A percentile compares a stretch with the other conserved stretches of the same genome.
Evolutionary conservation across 2,797 vertebrate species (phyloP).

Genomic region (Pipistrellus nathusii): DNA sequence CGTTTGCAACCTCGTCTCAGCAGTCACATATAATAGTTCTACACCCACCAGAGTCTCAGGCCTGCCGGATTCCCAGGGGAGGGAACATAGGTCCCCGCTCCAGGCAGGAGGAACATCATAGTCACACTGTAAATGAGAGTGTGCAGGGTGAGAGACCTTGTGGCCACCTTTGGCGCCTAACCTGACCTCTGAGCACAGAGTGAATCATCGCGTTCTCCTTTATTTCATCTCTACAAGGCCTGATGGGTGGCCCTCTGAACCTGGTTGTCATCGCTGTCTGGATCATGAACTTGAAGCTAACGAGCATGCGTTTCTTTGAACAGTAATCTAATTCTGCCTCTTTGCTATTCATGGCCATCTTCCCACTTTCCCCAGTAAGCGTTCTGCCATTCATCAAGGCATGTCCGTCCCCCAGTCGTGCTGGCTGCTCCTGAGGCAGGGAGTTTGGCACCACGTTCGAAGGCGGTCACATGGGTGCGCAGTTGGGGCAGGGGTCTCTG

Average conservation of each 20-base stretch:
- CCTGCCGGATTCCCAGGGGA: no score
- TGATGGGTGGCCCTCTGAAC: neutral
- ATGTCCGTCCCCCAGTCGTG: no score
- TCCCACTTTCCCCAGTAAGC: neutral
- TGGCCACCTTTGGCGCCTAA: neutral
- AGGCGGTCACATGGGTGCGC: fast-evolving
- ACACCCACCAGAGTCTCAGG: neutral
- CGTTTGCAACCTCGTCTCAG: neutral
- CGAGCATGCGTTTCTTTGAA: neutral
- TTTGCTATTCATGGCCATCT: neutral
- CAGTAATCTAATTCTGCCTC: neutral
- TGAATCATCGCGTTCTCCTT: neutral
- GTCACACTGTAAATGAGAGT: neutral
- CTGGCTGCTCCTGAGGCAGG: neutral
- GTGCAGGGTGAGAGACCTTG: no score
- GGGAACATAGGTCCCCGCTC: neutral
- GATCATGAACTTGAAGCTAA: neutral
- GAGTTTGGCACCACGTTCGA: fast-evolving
- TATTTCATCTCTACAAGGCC: neutral
- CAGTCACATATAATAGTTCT: neutral
- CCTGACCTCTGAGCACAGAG: neutral
- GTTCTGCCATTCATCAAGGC: neutral
- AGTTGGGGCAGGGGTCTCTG: neutral
- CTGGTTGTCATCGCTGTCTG: fast-evolving
- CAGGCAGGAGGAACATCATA: neutral